Percentiles rank a stretch among this genome's conserved stretches.
phyloP scores from a whole-genome alignment of 2,888 invertebrate genomes.

The Drosophila monieri region DNA sequence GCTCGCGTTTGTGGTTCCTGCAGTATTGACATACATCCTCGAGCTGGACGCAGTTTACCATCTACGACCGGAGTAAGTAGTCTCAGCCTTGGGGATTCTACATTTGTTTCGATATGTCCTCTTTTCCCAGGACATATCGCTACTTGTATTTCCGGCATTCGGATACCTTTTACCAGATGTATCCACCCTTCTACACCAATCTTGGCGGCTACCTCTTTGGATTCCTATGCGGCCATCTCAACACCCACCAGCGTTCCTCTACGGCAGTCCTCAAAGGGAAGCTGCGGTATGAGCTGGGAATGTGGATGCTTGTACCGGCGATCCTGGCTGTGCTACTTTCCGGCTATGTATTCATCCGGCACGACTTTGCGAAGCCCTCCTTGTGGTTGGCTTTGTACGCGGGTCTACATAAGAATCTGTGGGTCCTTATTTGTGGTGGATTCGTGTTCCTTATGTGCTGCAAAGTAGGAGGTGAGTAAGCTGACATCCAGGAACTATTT shows the following conservation, averaged over 20 bases:
- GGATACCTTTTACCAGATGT: slow-evolving; percentile 71
- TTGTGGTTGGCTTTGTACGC: slow-evolving; percentile 83
- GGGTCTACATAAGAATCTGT: slow-evolving; percentile 82
- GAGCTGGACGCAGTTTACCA: slow-evolving; percentile 74
- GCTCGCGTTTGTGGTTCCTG: slow-evolving; percentile 55
- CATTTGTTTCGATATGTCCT: no score
- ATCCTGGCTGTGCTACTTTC: slow-evolving; percentile 61
- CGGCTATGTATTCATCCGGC: slow-evolving; percentile 75
- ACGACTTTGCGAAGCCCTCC: slow-evolving; percentile 78
- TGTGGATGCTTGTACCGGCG: slow-evolving; percentile 61
- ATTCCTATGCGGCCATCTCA: slow-evolving; percentile 70
- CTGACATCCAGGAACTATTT: not conserved
- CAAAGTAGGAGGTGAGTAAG: slow-evolving; percentile 81
- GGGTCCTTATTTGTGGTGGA: slow-evolving; percentile 79
- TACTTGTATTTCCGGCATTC: slow-evolving; percentile 74
- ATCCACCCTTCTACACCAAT: slow-evolving; percentile 81
- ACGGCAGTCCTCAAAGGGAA: slow-evolving; percentile 34
- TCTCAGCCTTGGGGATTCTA: no score
- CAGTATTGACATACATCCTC: slow-evolving; percentile 67
- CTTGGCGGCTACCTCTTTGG: slow-evolving; percentile 81
- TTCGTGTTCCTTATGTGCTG: slow-evolving; percentile 73
- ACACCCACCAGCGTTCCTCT: slow-evolving; percentile 49
- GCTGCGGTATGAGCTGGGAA: slow-evolving; percentile 54
- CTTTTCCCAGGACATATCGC: slow-evolving; percentile 71
- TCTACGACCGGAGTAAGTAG: slow-evolving; percentile 78